Base-by-base conservation (phyloP, 2,888 invertebrate species). In the Drosophila lacicola region DNA sequence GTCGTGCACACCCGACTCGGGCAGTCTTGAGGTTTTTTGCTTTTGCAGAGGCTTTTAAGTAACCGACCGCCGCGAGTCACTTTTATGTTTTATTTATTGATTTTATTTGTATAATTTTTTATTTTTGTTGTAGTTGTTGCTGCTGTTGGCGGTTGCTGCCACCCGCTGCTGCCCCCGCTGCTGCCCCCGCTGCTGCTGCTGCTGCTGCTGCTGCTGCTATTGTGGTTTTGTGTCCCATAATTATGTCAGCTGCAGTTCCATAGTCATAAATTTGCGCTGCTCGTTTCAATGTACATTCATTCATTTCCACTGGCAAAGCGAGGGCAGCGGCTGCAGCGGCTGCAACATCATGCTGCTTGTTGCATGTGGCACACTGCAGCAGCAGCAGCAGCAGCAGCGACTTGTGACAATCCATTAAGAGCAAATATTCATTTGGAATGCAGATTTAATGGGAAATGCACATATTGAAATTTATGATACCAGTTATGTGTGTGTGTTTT, bases 161-260 rank as follows among this genome's bases (percentile, higher is more conserved):
- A n/a, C 3, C 13, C 8, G 21, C 44, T 44, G 14, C 21, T 42
- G 45, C 17, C 46, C 71, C 42, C 56, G 56, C 45, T 53, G 69
- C 39, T 50, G 60, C 54, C 74, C 81, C 1, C 58, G 53, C 19
- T 67, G 60, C 45, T 55, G 58, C 13, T 45, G 61, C 10, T 71
- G 62, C 21, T 56, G 79, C 8, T 56, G 62, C 17, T 56, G 74
- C 34, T 72, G 58, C 29, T 69, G 77, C 51, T 49, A 58, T 71
- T 86, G 82, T 72, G 85, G 85, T 79, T 88, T 70, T 67, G 60
- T 75, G 80, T 82, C 67, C 82, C 87, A 83, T 83, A 88, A 83
- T 83, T 83, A 83, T 83, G 82, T 88, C 88, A 83, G 83, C 68
- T 83, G 87, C 83, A 82, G 74, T 78, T 78, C 78, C 87, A 86